A percentile compares a stretch with the other conserved stretches of the same genome.
Conservation (phyloP, 2,113 vertebrate species). For the Cyanocitta stelleri region DNA sequence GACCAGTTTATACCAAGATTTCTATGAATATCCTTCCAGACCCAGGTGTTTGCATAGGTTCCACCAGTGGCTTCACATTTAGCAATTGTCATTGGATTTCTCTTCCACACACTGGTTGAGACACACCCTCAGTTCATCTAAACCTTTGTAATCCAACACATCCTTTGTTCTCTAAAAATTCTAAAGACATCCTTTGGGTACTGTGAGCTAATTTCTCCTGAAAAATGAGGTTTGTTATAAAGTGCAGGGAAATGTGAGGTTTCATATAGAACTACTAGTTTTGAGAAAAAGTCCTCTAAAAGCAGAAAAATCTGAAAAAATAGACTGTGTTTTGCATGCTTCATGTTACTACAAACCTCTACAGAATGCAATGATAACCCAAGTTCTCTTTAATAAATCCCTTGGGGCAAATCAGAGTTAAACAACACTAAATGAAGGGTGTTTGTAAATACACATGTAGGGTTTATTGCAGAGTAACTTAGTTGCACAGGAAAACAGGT, state of each 20-base stretch:
- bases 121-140: not conserved
- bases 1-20: not conserved
- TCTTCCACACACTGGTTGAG: not conserved
- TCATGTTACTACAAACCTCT: not conserved
- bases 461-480: not conserved
- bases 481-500: not conserved
- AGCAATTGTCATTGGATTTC: not conserved
- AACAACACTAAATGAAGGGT: not conserved
- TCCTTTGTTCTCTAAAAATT: not conserved
- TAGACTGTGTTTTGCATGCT: not conserved
- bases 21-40: not conserved
- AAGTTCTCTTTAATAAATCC: not conserved
- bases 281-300: not conserved
- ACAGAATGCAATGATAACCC: not conserved
- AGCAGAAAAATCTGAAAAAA: not conserved
- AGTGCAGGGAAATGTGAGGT: accelerated
- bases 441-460: not conserved
- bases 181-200: not conserved
- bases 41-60: not conserved
- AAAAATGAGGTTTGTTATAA: not conserved
- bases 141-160: not conserved
- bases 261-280: not conserved
- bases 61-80: not conserved
- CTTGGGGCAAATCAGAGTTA: not conserved
- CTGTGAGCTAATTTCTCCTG: not conserved